Evolutionary conservation across 1,140 invertebrate species (phyloP), one percentile per base, ranked within the genome.

Genomic region (Drosophila murphyi): DNA sequence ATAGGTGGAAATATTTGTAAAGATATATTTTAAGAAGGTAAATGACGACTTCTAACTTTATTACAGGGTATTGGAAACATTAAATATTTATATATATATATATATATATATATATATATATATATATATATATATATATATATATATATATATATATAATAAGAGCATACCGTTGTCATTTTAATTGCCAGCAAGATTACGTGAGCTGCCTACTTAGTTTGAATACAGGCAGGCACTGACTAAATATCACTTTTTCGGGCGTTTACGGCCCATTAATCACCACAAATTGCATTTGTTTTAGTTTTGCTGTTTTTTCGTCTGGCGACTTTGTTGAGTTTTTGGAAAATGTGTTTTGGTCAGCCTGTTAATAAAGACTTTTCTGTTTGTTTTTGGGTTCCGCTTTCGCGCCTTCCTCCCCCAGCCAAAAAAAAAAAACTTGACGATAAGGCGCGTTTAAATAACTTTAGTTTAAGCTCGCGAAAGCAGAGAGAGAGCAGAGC

Each of bases 241-340:
- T 52, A 52, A 35, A 43, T 31, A 6, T 20, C 45, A 5, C 41
- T 34, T 59, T 48, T 48, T 8, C 3, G 43, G 32, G 31, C 43
- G 34, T 48, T 60, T 48, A 35, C 45, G 7, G 43, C 43, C 43
- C 57, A 60, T 60, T 47, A 60, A 35, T 48, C 57, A 35, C n/a
- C 12, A 28, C n/a, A 48, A 60, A 60, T 60, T 60, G 43, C 57
- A 48, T 60, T 48, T 60, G 12, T 60, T 47, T 10, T 8, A 10
- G 28, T 29, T 31, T 31, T 2, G 3, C 8, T 31, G 28, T 50
- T 29, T 50, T 50, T 31, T 4, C 4, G 8, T 31, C 3, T 20
- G 20, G 20, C 20, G 20, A 20, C n/a, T 54, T 43, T 32, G 29
- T 20, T 32, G 4, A 8, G 32, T 4, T 4, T 37, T 37, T 29